phyloP scores from a whole-genome alignment of 2,888 invertebrate species.

The Melanargia galathea region DNA sequence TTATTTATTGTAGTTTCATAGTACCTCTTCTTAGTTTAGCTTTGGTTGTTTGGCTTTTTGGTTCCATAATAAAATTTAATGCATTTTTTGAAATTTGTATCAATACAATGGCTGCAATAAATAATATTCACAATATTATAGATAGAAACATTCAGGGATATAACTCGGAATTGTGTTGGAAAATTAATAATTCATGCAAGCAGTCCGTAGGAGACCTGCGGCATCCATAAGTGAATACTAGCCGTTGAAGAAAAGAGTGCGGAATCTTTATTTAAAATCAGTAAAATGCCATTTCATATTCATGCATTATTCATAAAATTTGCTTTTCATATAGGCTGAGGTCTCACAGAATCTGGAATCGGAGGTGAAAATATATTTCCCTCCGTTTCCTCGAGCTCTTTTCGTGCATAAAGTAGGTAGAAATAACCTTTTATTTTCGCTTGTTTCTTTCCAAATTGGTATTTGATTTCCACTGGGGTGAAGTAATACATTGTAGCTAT shows the following conservation, averaged over 20 bases:
- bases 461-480: neutral
- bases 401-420: constrained; percentile 26
- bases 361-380: constrained; percentile 54
- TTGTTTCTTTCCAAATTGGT: constrained; percentile 1
- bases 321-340: constrained; percentile 50
- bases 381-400: constrained; percentile 35
- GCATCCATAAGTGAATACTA: constrained; percentile 17
- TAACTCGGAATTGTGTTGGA: neutral
- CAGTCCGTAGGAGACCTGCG: constrained; percentile 5
- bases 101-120: neutral
- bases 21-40: no score
- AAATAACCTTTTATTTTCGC: constrained; percentile 15
- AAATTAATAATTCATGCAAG: constrained; percentile 20
- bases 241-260: constrained; percentile 24
- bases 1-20: no score
- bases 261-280: constrained; percentile 47
- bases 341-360: constrained; percentile 43
- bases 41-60: no score
- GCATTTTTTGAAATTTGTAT: neutral
- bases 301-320: constrained; percentile 63
- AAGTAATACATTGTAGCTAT: neutral
- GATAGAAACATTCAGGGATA: neutral
- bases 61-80: no score
- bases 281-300: constrained; percentile 47
- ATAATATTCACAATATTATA: neutral